Base-by-base conservation (phyloP, 2,888 invertebrate genomes). In the Panzeria rudis region DNA sequence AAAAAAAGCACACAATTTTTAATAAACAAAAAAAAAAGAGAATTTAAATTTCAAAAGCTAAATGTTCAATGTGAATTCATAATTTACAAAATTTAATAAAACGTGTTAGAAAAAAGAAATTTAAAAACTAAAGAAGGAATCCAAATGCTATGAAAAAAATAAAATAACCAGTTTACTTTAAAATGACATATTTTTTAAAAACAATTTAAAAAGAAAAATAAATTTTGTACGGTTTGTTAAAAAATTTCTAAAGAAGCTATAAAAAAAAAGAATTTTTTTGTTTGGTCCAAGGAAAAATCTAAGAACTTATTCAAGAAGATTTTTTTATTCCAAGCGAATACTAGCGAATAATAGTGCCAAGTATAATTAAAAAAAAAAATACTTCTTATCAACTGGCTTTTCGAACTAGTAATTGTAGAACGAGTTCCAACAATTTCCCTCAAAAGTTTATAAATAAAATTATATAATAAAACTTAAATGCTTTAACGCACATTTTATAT, bases 91-190 rank as follows among this genome's bases (percentile, higher is more conserved):
- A 52, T 44, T 41, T 44, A 72, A 47, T 4, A 69, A 52, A 62
- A 38, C 32, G 5, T 35, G 8, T 38, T 80, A 15, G 13, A 68
- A 47, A 50, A 23, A 44, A 11, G 20, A 32, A 15, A 68, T 23
- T 13, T 3, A 32, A 62, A 20, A 50, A 15, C 25, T 23, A 17
- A 23, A 72, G 32, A 64, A 54, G 41, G 38, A 59, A 59, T 32
- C 50, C 2, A 68, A 77, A 13, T 77, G 59, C 77, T 47, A 32
- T 29, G 50, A 13, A 68, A 15, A n/a, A 61, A 56, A 29, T 15
- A 15, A 52, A 56, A n/a, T 35, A 64, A 80, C 80, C 72, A 80
- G 73, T 68, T 80, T 80, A 80, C 73, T 80, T 80, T 80, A 68
- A 38, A 68, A 64, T 41, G 23, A 44, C 20, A 68, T 11, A 44